Evolutionary conservation across 2,113 vertebrate genomes (phyloP), one percentile per base, ranked within the genome.

Genomic region (Morone chrysops): DNA sequence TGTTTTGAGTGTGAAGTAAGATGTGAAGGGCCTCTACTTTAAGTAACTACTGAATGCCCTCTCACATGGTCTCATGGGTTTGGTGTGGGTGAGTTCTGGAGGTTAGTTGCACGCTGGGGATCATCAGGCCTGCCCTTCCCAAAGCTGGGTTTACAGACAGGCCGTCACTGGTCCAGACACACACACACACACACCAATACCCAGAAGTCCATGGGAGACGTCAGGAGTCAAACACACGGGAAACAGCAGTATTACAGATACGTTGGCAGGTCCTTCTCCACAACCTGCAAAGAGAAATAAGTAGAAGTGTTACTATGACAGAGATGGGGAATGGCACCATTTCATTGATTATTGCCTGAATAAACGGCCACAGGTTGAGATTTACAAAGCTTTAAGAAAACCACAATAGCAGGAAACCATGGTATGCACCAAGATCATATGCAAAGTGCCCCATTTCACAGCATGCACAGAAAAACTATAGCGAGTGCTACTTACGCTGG

Each of bases 191-290:
- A 90, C 78, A 78, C 75, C 53, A 60, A 83, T 16, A 75, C 72
- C 86, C 80, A 76, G 14, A 61, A 66, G n/a, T 65, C 80, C 90
- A 87, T 48, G 59, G 25, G 63, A 3, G 92, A 84, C 57, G 71
- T 68, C 38, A 20, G 0, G 0, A n/a, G 8, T 73, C 62, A 5
- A 47, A 0, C 61, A 61, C 38, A 71, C 16, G 4, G 4, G 0
- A 0, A 12, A 4, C 31, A 11, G 51, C 4, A 0, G 54, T 10
- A 50, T 91, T 98, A 98, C 79, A 99, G 84, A 90, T 96, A 97
- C 0, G 61, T 66, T 0, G 96, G 95, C 36, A 99, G 92, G 90
- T 99, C 98, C 88, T 98, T 99, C 92, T 97, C 96, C 2, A 99
- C 95, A 57, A 95, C 95, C 98, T 99, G 94, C 31, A 22, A 51